These are phyloP conservation scores for Empidonax traillii DNA, from an alignment of 2,113 vertebrate species.

Conservation along the genomic window DNA sequence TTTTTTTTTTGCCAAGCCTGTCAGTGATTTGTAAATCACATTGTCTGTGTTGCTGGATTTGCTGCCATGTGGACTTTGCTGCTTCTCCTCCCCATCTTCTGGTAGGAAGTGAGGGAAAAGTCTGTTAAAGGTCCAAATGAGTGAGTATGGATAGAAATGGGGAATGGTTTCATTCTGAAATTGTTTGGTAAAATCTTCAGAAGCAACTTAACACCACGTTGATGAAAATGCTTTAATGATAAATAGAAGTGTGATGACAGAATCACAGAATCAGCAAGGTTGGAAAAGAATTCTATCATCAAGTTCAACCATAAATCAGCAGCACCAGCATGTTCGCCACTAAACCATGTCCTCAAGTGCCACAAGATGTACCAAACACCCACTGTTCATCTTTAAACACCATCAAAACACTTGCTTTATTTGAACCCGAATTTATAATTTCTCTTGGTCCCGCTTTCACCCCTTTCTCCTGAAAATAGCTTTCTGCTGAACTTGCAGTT, in stretches of 20 bases:
- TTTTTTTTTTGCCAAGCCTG: fast-evolving
- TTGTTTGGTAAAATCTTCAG: not conserved
- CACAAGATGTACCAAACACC: not conserved
- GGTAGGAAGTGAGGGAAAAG: not conserved
- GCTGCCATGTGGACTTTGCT: not conserved
- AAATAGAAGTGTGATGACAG: not conserved
- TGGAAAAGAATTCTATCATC: not conserved
- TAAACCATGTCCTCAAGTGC: not conserved
- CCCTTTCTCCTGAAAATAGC: not conserved
- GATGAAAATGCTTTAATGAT: not conserved
- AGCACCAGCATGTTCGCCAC: not conserved
- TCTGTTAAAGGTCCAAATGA: not conserved
- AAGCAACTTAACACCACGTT: not conserved
- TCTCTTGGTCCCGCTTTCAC: not conserved
- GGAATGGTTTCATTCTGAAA: not conserved
- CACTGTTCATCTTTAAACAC: not conserved
- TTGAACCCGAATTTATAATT: not conserved
- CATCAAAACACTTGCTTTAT: not conserved
- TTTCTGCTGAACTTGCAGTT: not conserved
- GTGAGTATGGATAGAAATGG: not conserved
- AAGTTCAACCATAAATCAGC: not conserved
- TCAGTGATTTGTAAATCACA: not conserved
- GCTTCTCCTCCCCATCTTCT: not conserved
- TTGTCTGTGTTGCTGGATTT: not conserved
- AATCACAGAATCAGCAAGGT: not conserved